Evolutionary conservation across 2,888 invertebrate genomes (phyloP), one percentile per base, ranked within the genome.

Genomic region (Prostheceraeus crozeri): DNA sequence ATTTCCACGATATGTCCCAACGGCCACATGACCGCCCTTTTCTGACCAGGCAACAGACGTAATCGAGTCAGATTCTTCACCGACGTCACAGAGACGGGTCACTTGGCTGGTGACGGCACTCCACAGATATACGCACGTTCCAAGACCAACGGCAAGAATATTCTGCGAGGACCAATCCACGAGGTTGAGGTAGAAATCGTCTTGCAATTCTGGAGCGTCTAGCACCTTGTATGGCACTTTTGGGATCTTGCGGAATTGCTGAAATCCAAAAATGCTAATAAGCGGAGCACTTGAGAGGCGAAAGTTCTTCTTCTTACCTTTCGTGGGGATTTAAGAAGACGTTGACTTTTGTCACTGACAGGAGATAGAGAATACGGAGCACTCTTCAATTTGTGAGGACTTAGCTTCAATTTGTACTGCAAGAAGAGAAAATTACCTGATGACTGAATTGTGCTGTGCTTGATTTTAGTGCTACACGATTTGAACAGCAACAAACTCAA

Each of bases 121-220:
- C 98, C 98, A 98, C 62, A 98, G 79, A 76, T 98, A 98, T 0
- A 98, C 98, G 75, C 94, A 94, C 70, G 89, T 89, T 30, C 93
- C 93, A 19, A 99, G 80, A 0, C 96, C 98, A 1, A 98, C 98
- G 74, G 93, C 91, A 62, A 98, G 83, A 31, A 98, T 90, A 77
- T 99, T 99, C 78, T 91, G 91, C 55, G 93, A 89, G 3, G 94
- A 94, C 98, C 98, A 98, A 77, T 98, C 98, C 31, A 99, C 96
- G 64, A 99, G 82, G 79, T 99, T 98, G 67, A 99, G 79, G 76
- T 94, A 94, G 80, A 98, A 99, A 79, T 99, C 98, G 78, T 99
- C 98, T 79, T 96, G 90, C 59, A 94, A 79, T 77, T 94, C 93
- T 2, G 93, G 93, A 1, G 93, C 93, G 73, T 94, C 93, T 52